A percentile compares a stretch with the other conserved stretches of the same genome.
Evolutionary conservation across 2,888 invertebrate genomes (phyloP).

Genomic region (Epistrophe grossulariae): DNA sequence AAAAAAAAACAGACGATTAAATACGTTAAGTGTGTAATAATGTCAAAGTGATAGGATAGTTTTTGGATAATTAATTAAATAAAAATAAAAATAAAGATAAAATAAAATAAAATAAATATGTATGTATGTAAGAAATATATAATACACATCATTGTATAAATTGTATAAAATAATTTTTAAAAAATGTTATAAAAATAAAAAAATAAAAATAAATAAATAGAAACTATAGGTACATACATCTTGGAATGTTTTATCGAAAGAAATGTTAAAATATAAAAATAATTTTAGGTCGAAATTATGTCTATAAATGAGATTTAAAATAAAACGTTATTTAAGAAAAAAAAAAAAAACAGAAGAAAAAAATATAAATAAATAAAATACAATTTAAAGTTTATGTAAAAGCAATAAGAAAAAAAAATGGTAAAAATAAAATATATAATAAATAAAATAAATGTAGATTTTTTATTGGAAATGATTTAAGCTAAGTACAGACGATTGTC

Average conservation of each 20-base stretch:
- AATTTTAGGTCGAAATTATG: slow-evolving; percentile 41
- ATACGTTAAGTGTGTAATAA: slow-evolving; percentile 11
- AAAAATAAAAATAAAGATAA: slow-evolving; percentile 8
- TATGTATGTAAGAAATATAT: not conserved
- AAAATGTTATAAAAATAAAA: slow-evolving; percentile 8
- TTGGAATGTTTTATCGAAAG: slow-evolving; percentile 36
- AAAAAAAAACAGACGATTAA: slow-evolving; percentile 8
- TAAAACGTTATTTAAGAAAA: slow-evolving; percentile 54
- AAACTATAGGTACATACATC: slow-evolving; percentile 23
- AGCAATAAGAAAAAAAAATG: slow-evolving; percentile 64
- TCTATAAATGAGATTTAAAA: slow-evolving; percentile 52
- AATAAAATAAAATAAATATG: not conserved
- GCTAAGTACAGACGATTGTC: too few relatives aligned
- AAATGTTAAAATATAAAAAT: slow-evolving; percentile 44
- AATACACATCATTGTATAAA: slow-evolving; percentile 58
- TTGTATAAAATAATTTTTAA: slow-evolving; percentile 48
- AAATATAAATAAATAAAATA: slow-evolving; percentile 10
- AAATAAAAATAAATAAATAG: not conserved
- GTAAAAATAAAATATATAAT: slow-evolving; percentile 58
- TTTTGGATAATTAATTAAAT: slow-evolving; percentile 48
- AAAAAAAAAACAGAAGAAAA: slow-evolving; percentile 19
- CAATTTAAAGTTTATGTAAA: slow-evolving; percentile 68
- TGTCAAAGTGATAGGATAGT: slow-evolving; percentile 66
- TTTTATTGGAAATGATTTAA: not conserved
- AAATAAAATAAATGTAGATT: slow-evolving; percentile 65